Conservation (phyloP, 2,113 vertebrate genomes). For the Mustelus asterias region DNA sequence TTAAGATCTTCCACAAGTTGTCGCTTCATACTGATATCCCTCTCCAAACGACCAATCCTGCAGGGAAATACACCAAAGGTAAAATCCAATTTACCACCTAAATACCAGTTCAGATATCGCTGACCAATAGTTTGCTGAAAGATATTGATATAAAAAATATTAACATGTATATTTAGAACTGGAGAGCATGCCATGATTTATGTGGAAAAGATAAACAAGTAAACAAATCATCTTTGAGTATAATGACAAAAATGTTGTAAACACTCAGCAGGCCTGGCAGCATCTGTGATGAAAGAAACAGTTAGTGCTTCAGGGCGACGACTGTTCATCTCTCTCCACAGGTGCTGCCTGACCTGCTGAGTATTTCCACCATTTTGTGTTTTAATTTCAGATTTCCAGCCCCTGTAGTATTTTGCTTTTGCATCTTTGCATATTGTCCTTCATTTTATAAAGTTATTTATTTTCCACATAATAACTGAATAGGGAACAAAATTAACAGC, state of each 20-base stretch:
- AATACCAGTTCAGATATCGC: neutral
- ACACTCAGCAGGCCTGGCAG: too few species aligned
- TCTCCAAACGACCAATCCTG: constrained; percentile 68
- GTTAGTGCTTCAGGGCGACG: too few species aligned
- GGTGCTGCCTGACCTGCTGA: neutral
- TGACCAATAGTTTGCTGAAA: neutral
- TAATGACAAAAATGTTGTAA: too few species aligned
- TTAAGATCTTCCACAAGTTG: constrained; percentile 78
- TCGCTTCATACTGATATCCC: constrained; percentile 78
- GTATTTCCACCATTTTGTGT: neutral
- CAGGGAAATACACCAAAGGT: constrained; percentile 44
- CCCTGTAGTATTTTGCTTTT: neutral
- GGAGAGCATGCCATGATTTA: neutral
- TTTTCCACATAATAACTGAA: neutral
- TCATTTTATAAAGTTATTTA: neutral
- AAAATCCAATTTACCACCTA: neutral
- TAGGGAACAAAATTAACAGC: neutral
- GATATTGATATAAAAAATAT: neutral
- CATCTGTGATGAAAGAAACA: too few species aligned
- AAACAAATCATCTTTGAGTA: neutral
- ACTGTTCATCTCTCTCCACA: too few species aligned
- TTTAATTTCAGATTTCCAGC: neutral
- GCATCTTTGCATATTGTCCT: neutral
- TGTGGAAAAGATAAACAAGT: neutral
- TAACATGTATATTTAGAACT: neutral